Conservation (phyloP, 2,113 vertebrate genomes). For the Nanorana parkeri region DNA sequence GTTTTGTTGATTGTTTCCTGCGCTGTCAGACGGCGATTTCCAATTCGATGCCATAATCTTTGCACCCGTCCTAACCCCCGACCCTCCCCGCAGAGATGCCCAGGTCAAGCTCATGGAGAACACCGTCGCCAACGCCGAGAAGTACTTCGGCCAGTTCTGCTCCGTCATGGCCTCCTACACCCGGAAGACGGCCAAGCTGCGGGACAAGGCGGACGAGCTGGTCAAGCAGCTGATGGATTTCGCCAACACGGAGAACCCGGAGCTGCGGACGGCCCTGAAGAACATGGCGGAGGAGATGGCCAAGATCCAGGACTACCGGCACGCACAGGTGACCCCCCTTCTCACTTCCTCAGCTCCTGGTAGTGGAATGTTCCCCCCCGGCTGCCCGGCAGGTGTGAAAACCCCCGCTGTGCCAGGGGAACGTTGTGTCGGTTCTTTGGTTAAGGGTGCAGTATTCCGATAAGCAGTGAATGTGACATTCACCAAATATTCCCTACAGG, state of each 20-base stretch:
- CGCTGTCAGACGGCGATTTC: too few relatives aligned
- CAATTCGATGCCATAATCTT: too few relatives aligned
- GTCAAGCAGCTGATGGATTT: conserved; percentile 70
- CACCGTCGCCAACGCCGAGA: conserved; percentile 65
- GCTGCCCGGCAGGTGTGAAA: too few relatives aligned
- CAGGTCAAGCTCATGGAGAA: conserved; percentile 72
- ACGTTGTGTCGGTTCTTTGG: too few relatives aligned
- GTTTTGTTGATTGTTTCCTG: too few relatives aligned
- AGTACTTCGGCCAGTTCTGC: conserved; percentile 76
- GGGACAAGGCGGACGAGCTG: conserved; percentile 72
- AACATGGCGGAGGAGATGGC: conserved; percentile 77
- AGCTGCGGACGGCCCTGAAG: conserved; percentile 67
- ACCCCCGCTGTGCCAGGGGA: too few relatives aligned
- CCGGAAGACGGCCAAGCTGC: conserved; percentile 73
- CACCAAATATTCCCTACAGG: too few relatives aligned
- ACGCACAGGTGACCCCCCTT: conserved; percentile 75
- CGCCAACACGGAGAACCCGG: conserved; percentile 65
- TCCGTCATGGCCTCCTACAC: conserved; percentile 69
- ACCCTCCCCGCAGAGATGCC: conserved; percentile 59
- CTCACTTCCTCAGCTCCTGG: too few relatives aligned
- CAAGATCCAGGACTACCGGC: conserved; percentile 82
- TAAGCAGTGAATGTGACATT: too few relatives aligned
- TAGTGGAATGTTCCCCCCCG: too few relatives aligned
- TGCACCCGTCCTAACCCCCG: too few relatives aligned
- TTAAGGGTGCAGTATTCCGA: too few relatives aligned